Conservation (phyloP, 2,113 vertebrate species). For the Marcusenius ussheri region DNA sequence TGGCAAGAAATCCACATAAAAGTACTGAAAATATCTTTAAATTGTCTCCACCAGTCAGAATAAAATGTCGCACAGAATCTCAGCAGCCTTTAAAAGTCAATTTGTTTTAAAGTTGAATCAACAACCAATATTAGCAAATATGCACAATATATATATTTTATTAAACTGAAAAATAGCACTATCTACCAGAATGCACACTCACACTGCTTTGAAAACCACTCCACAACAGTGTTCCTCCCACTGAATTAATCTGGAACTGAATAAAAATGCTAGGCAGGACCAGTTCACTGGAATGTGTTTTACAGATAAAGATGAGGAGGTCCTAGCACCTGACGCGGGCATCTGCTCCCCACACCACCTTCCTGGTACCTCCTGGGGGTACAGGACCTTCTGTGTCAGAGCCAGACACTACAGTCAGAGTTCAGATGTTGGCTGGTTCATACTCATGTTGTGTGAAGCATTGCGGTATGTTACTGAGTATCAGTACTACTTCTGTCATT, state of each 20-base stretch:
- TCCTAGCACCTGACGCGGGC: neutral
- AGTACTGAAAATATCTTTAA: neutral
- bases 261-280: neutral
- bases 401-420: neutral
- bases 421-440: neutral
- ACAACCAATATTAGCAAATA: neutral
- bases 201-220: neutral
- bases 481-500: neutral
- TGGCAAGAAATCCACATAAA: neutral
- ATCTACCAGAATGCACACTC: neutral
- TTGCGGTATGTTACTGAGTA: neutral
- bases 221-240: neutral
- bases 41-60: neutral
- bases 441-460: neutral
- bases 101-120: neutral
- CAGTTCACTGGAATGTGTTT: neutral
- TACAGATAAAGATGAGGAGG: neutral
- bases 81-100: neutral
- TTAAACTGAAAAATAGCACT: neutral
- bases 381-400: neutral
- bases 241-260: neutral
- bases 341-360: neutral
- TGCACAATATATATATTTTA: neutral
- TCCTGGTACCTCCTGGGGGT: neutral
- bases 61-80: neutral